phyloP scores from a whole-genome alignment of 1,140 invertebrate genomes.

The Spodoptera frugiperda region DNA sequence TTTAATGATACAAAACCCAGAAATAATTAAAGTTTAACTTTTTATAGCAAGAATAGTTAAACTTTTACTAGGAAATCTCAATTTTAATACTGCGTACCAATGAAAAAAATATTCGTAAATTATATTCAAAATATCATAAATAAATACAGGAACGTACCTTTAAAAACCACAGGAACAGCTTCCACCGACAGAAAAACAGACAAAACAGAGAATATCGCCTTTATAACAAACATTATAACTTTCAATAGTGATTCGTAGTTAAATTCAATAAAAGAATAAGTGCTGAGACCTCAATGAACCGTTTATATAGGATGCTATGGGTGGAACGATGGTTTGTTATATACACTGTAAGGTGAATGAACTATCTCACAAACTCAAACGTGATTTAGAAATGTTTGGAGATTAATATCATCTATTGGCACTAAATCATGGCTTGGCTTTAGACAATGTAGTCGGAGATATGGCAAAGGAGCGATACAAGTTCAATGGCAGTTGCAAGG shows the following conservation, averaged over 20 bases:
- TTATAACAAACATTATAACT: conserved; percentile 33
- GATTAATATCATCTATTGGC: conserved; percentile 26
- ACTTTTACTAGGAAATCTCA: too few species aligned
- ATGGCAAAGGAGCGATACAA: background rate
- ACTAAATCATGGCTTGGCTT: conserved; percentile 28
- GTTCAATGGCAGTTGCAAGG: conserved; percentile 33
- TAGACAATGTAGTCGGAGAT: background rate
- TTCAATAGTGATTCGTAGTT: conserved; percentile 19
- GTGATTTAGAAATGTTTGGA: conserved; percentile 35
- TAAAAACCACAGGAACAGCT: conserved; percentile 39
- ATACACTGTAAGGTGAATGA: conserved; percentile 31
- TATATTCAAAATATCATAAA: background rate
- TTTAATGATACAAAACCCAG: too few species aligned
- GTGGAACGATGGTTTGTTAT: conserved; percentile 28
- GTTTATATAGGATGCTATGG: conserved; percentile 52
- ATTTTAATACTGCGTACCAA: too few species aligned
- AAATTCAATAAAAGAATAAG: conserved; percentile 30
- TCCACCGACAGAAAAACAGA: background rate
- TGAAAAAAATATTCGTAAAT: too few species aligned
- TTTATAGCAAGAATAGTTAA: too few species aligned
- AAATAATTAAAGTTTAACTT: too few species aligned
- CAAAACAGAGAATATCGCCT: conserved; percentile 8
- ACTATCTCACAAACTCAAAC: conserved; percentile 34
- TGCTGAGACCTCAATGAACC: conserved; percentile 26
- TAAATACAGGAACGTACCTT: conserved; percentile 24